phyloP scores from a whole-genome alignment of 2,797 vertebrate genomes.

The Oophaga sylvatica region DNA sequence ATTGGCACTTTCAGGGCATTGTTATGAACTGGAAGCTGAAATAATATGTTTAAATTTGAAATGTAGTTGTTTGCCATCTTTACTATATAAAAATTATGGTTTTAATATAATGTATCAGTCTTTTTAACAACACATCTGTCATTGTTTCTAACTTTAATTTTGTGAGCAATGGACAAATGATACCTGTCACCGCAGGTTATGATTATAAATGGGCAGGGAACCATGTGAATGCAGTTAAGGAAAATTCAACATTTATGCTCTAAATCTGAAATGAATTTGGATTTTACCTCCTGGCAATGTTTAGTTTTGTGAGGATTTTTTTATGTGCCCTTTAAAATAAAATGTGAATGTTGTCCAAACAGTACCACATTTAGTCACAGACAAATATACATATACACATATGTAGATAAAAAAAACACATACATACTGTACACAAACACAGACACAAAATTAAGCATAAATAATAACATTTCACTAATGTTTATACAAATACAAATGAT shows the following conservation, averaged over 20 bases:
- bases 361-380: neutral
- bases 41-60: neutral
- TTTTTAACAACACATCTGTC: constrained; percentile 2
- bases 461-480: no score
- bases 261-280: constrained; percentile 31
- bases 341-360: neutral
- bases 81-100: constrained; percentile 32
- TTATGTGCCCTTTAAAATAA: neutral
- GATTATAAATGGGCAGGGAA: constrained; percentile 12
- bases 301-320: neutral
- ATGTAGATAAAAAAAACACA: no score
- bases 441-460: no score
- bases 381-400: neutral
- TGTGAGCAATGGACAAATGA: constrained; percentile 21
- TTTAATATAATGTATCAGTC: neutral
- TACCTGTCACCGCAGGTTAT: constrained; percentile 14
- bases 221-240: neutral
- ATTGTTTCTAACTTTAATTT: neutral
- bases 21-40: neutral
- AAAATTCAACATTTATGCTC: constrained; percentile 21
- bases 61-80: constrained; percentile 1
- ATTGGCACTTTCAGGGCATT: neutral
- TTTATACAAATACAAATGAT: no score
- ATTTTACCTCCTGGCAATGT: neutral
- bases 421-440: no score